Conservation (phyloP, 2,888 invertebrate species). For the Drosophila neoperkinsi region DNA sequence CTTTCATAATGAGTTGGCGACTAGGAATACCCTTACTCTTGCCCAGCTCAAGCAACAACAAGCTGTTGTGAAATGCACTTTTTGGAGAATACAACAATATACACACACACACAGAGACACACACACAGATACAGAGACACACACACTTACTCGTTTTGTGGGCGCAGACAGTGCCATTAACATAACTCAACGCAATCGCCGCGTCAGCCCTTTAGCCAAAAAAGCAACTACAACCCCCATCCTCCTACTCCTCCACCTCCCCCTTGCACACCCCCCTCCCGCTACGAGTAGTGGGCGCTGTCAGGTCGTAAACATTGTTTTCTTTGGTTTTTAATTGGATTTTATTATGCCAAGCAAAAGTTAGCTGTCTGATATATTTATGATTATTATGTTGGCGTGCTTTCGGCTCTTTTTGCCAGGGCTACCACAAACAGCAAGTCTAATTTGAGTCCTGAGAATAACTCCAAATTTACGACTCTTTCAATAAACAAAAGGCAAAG, state of each 20-base stretch:
- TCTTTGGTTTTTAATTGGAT: constrained; percentile 81
- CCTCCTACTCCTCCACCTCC: neutral
- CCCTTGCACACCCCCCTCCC: constrained; percentile 2
- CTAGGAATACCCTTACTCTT: constrained; percentile 8
- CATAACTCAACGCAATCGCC: constrained; percentile 71
- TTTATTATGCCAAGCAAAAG: constrained; percentile 78
- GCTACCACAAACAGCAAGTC: constrained; percentile 43
- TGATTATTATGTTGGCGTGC: constrained; percentile 83
- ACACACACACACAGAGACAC: neutral
- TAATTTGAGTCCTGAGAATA: neutral
- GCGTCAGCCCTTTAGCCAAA: constrained; percentile 49
- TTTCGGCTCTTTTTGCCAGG: constrained; percentile 61
- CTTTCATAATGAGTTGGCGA: constrained; percentile 23
- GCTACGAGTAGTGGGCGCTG: constrained; percentile 44
- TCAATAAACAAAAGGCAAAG: neutral
- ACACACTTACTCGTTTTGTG: constrained; percentile 53
- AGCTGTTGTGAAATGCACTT: constrained; percentile 52
- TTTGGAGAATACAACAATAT: constrained; percentile 41
- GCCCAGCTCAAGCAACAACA: constrained; percentile 10
- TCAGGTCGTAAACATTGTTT: constrained; percentile 80
- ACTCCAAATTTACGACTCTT: neutral
- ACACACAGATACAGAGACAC: constrained; percentile 26
- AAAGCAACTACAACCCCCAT: constrained; percentile 21
- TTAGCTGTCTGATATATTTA: constrained; percentile 81
- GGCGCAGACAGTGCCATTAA: constrained; percentile 73